Evolutionary conservation across 2,113 vertebrate species (phyloP).

Genomic region (Phainopepla nitens): DNA sequence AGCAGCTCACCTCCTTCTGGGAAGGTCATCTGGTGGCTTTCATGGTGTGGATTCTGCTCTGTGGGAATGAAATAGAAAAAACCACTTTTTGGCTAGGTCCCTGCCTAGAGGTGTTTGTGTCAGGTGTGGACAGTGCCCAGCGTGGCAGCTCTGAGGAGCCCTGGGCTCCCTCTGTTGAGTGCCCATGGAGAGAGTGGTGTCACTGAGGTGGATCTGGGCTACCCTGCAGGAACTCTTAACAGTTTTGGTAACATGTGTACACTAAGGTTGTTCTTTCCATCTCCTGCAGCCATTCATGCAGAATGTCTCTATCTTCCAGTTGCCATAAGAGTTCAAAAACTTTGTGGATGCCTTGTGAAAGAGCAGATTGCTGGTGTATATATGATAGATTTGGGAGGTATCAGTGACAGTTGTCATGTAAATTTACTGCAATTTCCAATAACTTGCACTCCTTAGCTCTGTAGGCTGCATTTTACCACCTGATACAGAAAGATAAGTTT

Average conservation of each 20-base stretch:
- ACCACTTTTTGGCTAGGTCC: accelerated
- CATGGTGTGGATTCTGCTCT: neutral
- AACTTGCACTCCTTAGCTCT: neutral
- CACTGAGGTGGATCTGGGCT: neutral
- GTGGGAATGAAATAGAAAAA: neutral
- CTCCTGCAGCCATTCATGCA: neutral
- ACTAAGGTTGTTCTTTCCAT: neutral
- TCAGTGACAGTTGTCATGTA: neutral
- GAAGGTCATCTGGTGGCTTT: neutral
- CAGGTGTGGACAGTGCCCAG: neutral
- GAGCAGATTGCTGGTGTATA: neutral
- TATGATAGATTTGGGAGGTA: neutral
- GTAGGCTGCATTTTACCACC: neutral
- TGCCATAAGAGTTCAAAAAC: neutral
- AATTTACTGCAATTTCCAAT: neutral
- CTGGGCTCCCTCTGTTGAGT: neutral
- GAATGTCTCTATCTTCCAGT: neutral
- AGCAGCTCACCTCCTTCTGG: neutral
- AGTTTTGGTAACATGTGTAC: too few relatives aligned
- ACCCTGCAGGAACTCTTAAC: neutral
- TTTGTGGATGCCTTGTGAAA: neutral
- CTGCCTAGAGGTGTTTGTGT: neutral
- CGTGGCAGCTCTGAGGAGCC: neutral
- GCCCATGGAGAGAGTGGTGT: neutral
- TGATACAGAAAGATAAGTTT: neutral